phyloP scores from a whole-genome alignment of 2,113 vertebrate genomes.

The Octodon degus region DNA sequence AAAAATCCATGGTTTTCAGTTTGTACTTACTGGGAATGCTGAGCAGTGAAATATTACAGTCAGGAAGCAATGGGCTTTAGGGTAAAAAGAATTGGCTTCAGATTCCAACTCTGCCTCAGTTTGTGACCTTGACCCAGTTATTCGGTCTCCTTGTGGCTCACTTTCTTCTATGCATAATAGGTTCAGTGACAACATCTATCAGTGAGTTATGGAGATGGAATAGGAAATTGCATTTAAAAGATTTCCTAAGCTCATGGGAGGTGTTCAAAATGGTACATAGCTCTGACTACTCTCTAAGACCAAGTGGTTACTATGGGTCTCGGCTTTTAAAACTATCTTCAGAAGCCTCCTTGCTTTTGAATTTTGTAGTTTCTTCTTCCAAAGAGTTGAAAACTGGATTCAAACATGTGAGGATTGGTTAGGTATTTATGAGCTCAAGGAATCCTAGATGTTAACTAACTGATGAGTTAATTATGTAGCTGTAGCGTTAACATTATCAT shows the following conservation, averaged over 20 bases:
- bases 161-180: neutral
- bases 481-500: constrained; percentile 37
- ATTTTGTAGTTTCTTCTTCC: constrained; percentile 4
- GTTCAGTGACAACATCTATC: neutral
- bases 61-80: neutral
- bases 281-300: neutral
- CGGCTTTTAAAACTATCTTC: constrained; percentile 11
- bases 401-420: constrained; percentile 24
- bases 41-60: neutral
- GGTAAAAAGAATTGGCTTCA: neutral
- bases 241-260: neutral
- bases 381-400: neutral
- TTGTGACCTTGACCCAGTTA: neutral
- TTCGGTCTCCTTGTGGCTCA: neutral
- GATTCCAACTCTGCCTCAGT: neutral
- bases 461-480: constrained; percentile 66
- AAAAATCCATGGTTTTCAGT: neutral
- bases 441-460: constrained; percentile 48
- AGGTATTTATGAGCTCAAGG: constrained; percentile 40
- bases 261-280: neutral
- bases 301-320: neutral
- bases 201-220: neutral
- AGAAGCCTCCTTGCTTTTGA: neutral
- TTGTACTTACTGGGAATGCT: neutral
- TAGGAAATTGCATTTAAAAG: neutral